phyloP scores from a whole-genome alignment of 2,113 vertebrate species.

The Dolichotis patagonum region DNA sequence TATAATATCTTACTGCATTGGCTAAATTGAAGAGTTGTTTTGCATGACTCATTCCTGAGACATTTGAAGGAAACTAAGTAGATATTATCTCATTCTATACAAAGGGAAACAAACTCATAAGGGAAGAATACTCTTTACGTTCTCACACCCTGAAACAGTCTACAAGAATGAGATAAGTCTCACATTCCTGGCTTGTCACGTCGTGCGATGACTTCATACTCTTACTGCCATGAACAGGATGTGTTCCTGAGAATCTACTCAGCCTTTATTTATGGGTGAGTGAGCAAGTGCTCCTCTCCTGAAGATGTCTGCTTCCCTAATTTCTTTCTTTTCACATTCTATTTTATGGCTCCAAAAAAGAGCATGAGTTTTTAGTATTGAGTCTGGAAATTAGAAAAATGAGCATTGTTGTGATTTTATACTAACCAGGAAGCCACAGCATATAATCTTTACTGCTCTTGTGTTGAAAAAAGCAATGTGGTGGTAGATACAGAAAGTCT shows the following conservation, averaged over 20 bases:
- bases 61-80: background rate
- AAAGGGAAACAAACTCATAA: background rate
- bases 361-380: background rate
- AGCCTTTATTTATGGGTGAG: background rate
- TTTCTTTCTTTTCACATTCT: background rate
- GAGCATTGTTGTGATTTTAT: background rate
- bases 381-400: conserved; percentile 44
- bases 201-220: background rate
- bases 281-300: background rate
- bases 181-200: background rate
- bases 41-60: background rate
- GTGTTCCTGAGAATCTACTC: background rate
- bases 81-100: background rate
- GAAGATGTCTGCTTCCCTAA: background rate
- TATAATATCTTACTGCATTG: background rate
- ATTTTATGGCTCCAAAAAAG: background rate
- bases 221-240: rapidly evolving
- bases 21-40: background rate
- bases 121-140: background rate
- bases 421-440: background rate
- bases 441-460: background rate
- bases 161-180: background rate
- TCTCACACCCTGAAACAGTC: background rate
- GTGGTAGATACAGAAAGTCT: background rate
- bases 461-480: background rate